Evolutionary conservation across 2,797 vertebrate species (phyloP).

Genomic region (Hyperoplus lanceolatus): DNA sequence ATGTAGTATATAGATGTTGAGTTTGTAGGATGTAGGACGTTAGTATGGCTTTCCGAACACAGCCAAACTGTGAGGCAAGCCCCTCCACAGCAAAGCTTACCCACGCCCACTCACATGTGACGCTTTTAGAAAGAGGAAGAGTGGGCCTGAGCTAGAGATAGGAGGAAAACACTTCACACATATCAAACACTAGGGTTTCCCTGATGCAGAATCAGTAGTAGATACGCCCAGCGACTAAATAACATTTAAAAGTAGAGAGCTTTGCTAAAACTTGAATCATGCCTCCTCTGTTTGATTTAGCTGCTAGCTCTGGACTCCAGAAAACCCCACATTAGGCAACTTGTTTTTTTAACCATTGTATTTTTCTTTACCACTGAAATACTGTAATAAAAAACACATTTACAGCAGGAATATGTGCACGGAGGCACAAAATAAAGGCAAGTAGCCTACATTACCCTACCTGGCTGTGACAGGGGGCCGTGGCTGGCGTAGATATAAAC

Average conservation of each 20-base stretch:
- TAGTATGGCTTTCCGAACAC: no score
- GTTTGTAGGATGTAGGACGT: no score
- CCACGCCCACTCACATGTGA: slow-evolving; percentile 25
- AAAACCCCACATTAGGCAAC: not conserved
- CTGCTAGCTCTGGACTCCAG: not conserved
- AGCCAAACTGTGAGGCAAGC: not conserved
- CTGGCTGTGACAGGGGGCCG: no score
- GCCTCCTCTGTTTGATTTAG: not conserved
- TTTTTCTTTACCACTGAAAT: slow-evolving; percentile 18
- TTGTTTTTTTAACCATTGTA: not conserved
- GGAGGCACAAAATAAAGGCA: no score
- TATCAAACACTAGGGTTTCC: slow-evolving; percentile 42
- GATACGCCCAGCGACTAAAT: slow-evolving; percentile 30
- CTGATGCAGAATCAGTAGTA: slow-evolving; percentile 44
- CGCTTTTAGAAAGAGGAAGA: slow-evolving; percentile 55
- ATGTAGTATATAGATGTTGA: no score
- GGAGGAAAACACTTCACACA: slow-evolving; percentile 22
- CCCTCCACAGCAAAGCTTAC: not conserved
- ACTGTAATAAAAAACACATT: not conserved
- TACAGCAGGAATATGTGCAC: no score
- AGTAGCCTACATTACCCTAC: no score
- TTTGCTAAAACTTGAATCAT: not conserved
- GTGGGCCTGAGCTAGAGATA: slow-evolving; percentile 24
- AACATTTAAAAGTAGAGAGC: not conserved
- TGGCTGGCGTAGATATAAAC: no score